Base-by-base conservation (phyloP, 2,113 vertebrate species). In the Neogobius melanostomus region DNA sequence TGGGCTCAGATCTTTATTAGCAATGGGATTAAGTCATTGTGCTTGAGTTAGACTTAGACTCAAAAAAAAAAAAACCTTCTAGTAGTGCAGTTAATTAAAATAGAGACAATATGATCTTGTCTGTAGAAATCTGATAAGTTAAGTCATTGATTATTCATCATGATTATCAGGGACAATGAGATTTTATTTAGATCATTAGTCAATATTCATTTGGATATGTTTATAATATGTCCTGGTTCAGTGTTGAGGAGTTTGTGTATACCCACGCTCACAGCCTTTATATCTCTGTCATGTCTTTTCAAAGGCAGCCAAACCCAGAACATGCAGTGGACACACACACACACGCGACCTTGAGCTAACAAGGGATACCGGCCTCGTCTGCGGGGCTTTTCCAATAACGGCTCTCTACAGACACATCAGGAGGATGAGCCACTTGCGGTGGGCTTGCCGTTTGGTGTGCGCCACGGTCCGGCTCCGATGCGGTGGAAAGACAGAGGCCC, bases 341-440 rank as follows among this genome's bases (percentile, higher is more conserved):
- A 79, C 80, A 77, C 68, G 59, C 59, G 64, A 84, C 90, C 89
- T 92, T 91, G 88, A 88, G 87, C 83, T 81, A 86, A 87, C 83
- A 53, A 82, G 83, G 83, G 74, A 79, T 54, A 69, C 75, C 52
- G 80, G 64, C 70, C 6, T 74, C 70, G 68, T 72, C 56, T 72
- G 49, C 65, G 17, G 71, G 42, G 42, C 63, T 79, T 76, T 82
- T 76, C 78, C 82, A 64, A 47, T 6, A 44, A 60, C 74, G 72
- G 82, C 11, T 46, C 7, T 64, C 71, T 44, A 15, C 81, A 71
- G 74, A 82, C 73, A 7, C 60, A 74, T 64, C 47, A 76, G 49
- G 10, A 67, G 67, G 72, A 64, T 62, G 76, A 77, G 69, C 64
- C 76, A 54, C 66, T 79, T 85, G 80, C 12, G 79, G 85, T 75